Evolutionary conservation across 2,888 invertebrate genomes (phyloP).

Genomic region (Cephus pygmeus): DNA sequence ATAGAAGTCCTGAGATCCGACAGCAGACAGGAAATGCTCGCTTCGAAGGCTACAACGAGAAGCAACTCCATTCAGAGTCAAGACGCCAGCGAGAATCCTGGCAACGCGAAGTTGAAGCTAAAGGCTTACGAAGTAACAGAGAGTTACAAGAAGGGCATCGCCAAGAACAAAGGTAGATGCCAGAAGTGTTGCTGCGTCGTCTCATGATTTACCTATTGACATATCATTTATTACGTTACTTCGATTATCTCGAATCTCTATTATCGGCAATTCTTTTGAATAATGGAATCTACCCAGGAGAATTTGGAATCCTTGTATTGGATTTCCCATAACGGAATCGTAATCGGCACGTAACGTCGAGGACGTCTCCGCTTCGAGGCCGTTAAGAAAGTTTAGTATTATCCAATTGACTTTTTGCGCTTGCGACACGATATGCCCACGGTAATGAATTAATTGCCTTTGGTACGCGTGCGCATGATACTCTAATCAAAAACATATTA

Average conservation of each 20-base stretch:
- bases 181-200: constrained; percentile 56
- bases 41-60: constrained; percentile 38
- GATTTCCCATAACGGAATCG: background rate
- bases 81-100: constrained; percentile 38
- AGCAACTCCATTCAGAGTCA: constrained; percentile 51
- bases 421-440: background rate
- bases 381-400: background rate
- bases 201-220: constrained; percentile 30
- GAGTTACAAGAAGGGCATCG: constrained; percentile 48
- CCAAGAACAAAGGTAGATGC: constrained; percentile 46
- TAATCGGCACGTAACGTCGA: background rate
- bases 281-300: no score
- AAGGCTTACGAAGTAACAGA: constrained; percentile 51
- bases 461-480: constrained; percentile 35
- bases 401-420: background rate
- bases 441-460: background rate
- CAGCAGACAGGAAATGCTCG: constrained; percentile 32
- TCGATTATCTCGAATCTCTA: no score
- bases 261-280: no score
- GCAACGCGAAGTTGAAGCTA: constrained; percentile 41
- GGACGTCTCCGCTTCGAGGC: no score
- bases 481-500: constrained; percentile 17
- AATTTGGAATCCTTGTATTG: no score
- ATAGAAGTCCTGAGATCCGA: constrained; percentile 37
- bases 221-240: background rate